These are phyloP conservation scores for Acanthisitta chloris DNA, from an alignment of 2,113 vertebrate genomes.

Conservation along the genomic window DNA sequence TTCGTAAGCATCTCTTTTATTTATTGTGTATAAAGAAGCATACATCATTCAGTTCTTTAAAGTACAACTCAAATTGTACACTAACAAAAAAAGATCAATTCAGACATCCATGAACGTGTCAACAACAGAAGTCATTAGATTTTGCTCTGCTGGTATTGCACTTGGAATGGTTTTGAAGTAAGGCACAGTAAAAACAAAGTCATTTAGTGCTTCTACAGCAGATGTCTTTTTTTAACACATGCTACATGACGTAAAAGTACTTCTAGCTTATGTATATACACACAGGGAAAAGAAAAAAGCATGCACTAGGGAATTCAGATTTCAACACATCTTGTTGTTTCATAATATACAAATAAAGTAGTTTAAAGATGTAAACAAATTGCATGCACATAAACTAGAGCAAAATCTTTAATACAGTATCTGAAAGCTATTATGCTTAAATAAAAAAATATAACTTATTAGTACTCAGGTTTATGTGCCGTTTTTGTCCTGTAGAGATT, in stretches of 20 bases:
- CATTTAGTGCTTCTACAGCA: constrained; percentile 70
- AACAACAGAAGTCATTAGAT: constrained; percentile 28
- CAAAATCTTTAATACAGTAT: constrained; percentile 73
- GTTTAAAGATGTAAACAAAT: constrained; percentile 73
- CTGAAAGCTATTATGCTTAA: constrained; percentile 72
- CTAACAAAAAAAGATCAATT: constrained; percentile 65
- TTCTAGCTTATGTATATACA: constrained; percentile 71
- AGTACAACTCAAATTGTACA: constrained; percentile 62
- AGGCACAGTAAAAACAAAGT: constrained; percentile 70
- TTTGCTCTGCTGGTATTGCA: constrained; percentile 71
- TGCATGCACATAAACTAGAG: constrained; percentile 75
- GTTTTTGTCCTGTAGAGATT: constrained; percentile 62
- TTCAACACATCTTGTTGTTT: constrained; percentile 40
- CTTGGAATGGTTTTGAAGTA: constrained; percentile 67
- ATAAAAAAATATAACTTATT: constrained; percentile 77
- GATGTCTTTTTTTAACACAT: constrained; percentile 56
- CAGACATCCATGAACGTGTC: constrained; percentile 43
- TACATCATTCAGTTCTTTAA: constrained; percentile 59
- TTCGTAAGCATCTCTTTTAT: constrained; percentile 55
- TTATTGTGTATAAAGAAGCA: constrained; percentile 68
- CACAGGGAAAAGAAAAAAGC: constrained; percentile 43
- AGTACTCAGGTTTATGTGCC: constrained; percentile 69
- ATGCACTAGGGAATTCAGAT: constrained; percentile 68
- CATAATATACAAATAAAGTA: constrained; percentile 73
- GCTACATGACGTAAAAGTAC: constrained; percentile 66